Base-by-base conservation (phyloP, 2,113 vertebrate species). In the Amia ocellicauda region DNA sequence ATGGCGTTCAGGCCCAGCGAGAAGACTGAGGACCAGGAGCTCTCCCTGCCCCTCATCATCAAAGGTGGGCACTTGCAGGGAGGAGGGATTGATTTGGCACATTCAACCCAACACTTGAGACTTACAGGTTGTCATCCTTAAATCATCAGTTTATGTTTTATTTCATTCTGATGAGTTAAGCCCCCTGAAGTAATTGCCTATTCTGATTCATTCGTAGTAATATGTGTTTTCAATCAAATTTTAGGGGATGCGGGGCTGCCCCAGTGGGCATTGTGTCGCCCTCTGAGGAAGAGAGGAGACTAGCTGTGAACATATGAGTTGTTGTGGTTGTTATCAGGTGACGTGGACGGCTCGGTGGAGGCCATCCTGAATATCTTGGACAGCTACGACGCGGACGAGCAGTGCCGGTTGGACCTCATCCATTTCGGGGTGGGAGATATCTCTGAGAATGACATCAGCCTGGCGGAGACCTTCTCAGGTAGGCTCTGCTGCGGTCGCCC, bases 321-420 rank as follows among this genome's bases (percentile, higher is more conserved):
- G 1, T 78, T 74, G 43, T 2, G 66, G 9, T 2, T 0, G 2
- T 3, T 19, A 28, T 1, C 73, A 99, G 96, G 94, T 64, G 97
- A 99, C 11, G 92, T 98, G 53, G 94, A 97, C 58, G 97, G 97
- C 3, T 97, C 97, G 0, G 73, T 98, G 55, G 95, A 99, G 77
- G 78, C 95, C 22, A 82, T 99, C 75, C 68, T 99, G 58, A 85
- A 88, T 75, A 85, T 99, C 64, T 53, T 98, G 74, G 90, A 93
- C 53, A 86, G 79, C 16, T 99, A 99, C 0, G 90, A 97, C 23
- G 91, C 91, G 2, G 75, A 92, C 4, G 75, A 89, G 0, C 90
- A 98, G 67, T 98, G 95, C 67, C 81, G 83, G 58, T 68, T 99
- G 72, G 87, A 97, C 2, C 49, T 99, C 8, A 26, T 99, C 22